Percentiles rank a stretch among this genome's conserved stretches.
Conservation (phyloP, 2,113 vertebrate species). For the Anas platyrhynchos region DNA sequence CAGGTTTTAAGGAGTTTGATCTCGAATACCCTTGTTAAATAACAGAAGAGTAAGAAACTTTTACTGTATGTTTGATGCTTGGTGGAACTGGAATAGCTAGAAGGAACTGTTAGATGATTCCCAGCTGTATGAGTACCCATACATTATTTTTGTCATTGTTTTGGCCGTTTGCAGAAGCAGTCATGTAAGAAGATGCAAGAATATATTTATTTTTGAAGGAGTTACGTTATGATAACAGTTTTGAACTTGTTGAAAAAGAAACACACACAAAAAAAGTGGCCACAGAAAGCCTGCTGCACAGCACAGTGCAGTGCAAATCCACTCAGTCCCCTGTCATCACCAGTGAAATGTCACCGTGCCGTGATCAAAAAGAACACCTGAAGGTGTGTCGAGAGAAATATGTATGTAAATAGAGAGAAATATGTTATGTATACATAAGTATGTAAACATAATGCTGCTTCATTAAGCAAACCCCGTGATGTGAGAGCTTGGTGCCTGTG, state of each 20-base stretch:
- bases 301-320: background rate
- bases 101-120: background rate
- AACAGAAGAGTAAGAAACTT: background rate
- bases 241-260: background rate
- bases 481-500: accelerated
- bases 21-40: background rate
- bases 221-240: background rate
- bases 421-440: too few species aligned
- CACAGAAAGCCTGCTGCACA: background rate
- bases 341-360: background rate
- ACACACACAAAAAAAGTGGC: background rate
- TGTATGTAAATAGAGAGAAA: background rate
- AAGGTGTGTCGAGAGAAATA: background rate
- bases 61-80: background rate
- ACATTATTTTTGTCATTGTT: background rate
- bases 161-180: background rate
- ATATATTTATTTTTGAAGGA: background rate
- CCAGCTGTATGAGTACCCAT: background rate
- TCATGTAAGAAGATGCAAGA: background rate
- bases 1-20: background rate
- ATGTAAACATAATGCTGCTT: background rate
- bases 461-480: background rate
- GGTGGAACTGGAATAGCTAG: background rate
- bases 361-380: background rate
- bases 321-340: background rate